Evolutionary conservation across 2,113 vertebrate genomes (phyloP).

Genomic region (Bos taurus): DNA sequence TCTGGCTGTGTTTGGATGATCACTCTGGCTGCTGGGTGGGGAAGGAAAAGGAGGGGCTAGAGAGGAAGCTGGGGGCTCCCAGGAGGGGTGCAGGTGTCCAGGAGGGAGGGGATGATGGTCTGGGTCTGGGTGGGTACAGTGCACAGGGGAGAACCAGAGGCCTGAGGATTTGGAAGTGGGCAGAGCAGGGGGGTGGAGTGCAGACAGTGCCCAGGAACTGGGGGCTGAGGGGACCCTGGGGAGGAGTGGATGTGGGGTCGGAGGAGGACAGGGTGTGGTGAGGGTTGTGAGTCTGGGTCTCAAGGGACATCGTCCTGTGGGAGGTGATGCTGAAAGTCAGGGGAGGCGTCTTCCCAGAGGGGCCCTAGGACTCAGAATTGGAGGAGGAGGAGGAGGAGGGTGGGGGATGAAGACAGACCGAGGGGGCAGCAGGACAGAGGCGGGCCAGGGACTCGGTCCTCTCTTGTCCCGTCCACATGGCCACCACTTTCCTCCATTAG

Average conservation of each 20-base stretch:
- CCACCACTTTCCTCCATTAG: neutral
- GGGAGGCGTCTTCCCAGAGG: neutral
- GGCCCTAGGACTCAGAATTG: neutral
- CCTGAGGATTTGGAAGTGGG: neutral
- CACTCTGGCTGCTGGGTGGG: neutral
- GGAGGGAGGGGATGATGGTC: neutral
- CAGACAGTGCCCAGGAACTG: neutral
- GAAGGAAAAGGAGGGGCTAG: neutral
- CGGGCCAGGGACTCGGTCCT: too few species aligned
- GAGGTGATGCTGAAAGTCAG: too few species aligned
- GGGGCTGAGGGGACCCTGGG: neutral
- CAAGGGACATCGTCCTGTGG: neutral
- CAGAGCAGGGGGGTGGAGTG: neutral
- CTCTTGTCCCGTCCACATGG: neutral
- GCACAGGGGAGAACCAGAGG: neutral
- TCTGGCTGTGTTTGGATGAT: neutral
- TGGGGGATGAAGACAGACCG: neutral
- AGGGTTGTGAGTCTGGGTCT: neutral
- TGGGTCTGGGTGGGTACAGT: neutral
- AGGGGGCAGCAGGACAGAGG: neutral
- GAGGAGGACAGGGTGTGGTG: neutral
- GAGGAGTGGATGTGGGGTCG: neutral
- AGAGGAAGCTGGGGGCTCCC: neutral
- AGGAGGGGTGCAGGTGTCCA: fast-evolving
- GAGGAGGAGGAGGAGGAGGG: neutral